Evolutionary conservation across 2,797 vertebrate genomes (phyloP).

Genomic region (Rhadinocentrus ornatus): DNA sequence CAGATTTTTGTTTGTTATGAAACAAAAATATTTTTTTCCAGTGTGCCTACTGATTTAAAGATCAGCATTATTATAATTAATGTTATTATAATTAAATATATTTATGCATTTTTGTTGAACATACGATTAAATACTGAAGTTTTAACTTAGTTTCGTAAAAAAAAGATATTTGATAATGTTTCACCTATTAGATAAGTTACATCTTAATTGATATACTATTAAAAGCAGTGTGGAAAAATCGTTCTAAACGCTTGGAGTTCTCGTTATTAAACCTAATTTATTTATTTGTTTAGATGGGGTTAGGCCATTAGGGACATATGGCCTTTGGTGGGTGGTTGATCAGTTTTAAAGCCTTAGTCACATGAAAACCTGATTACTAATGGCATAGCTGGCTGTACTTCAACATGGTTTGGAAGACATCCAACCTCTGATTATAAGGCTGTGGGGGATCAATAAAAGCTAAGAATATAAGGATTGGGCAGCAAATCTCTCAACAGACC

Average conservation of each 20-base stretch:
- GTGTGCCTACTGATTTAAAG: background rate
- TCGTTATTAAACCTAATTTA: background rate
- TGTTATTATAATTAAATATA: too few relatives aligned
- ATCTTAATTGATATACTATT: too few relatives aligned
- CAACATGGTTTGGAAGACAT: conserved; percentile 57
- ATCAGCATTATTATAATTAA: background rate
- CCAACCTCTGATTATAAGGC: conserved; percentile 71
- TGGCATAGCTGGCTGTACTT: conserved; percentile 54
- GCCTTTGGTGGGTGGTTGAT: conserved; percentile 5
- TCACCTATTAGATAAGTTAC: too few relatives aligned
- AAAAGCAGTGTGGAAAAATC: too few relatives aligned
- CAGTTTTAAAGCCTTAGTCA: conserved; percentile 36
- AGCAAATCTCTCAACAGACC: conserved; percentile 68
- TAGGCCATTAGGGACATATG: background rate
- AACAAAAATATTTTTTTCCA: background rate
- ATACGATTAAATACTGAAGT: too few relatives aligned
- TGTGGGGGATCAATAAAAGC: conserved; percentile 69
- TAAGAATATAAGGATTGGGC: conserved; percentile 71
- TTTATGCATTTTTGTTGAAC: too few relatives aligned
- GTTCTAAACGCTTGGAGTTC: background rate
- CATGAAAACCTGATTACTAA: conserved; percentile 56
- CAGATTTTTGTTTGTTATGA: too few relatives aligned
- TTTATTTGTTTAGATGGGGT: conserved; percentile 19
- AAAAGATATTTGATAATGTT: too few relatives aligned
- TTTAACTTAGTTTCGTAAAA: too few relatives aligned